Conservation (phyloP, 2,888 invertebrate genomes). For the Harpalus rubripes region DNA sequence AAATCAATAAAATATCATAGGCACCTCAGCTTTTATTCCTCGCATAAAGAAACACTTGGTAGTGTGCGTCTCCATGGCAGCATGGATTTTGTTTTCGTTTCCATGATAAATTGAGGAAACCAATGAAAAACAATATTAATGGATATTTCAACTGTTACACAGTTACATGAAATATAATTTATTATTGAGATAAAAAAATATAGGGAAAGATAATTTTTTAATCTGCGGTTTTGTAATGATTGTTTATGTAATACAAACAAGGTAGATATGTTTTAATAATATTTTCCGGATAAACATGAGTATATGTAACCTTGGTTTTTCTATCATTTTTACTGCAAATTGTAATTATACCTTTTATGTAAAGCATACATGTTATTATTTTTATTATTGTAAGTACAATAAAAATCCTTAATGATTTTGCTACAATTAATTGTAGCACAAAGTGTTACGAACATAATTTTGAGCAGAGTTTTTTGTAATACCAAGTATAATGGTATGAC, state of each 20-base stretch:
- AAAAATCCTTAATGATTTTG: neutral
- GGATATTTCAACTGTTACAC: neutral
- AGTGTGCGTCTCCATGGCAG: neutral
- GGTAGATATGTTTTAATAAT: neutral
- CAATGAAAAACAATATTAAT: slow-evolving; percentile 3
- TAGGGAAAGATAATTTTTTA: neutral
- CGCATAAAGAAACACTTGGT: neutral
- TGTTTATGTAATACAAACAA: neutral
- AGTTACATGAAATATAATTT: neutral
- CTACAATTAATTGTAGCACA: no score
- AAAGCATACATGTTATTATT: neutral
- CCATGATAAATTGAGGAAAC: neutral
- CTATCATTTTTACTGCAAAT: neutral
- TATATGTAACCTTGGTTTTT: neutral
- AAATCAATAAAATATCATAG: neutral
- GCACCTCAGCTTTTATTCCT: no score
- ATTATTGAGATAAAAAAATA: neutral
- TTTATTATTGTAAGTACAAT: neutral
- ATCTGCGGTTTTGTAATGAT: neutral
- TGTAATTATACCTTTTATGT: neutral
- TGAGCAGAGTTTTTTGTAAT: no score
- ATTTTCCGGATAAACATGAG: neutral
- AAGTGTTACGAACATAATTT: no score
- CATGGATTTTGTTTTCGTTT: slow-evolving; percentile 3
- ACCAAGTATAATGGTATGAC: no score